Evolutionary conservation across 2,797 vertebrate species (phyloP), one percentile per base, ranked within the genome.

Genomic region (Lerista edwardsae): DNA sequence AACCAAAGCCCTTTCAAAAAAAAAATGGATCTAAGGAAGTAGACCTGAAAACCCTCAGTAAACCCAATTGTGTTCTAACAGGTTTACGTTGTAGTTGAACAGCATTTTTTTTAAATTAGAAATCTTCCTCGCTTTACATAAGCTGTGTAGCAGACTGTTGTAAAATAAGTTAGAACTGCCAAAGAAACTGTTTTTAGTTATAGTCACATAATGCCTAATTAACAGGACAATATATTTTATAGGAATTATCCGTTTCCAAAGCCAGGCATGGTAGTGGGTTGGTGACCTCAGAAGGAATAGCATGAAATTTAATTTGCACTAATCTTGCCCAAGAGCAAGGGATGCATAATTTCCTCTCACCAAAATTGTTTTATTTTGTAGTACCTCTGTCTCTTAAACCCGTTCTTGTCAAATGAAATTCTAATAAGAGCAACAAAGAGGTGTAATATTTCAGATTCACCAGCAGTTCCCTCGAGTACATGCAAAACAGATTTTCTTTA

Each of bases 301-400:
- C 21, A 44, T 80, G 65, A 64, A 89, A 92, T 90, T 91, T 90
- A 90, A 92, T 93, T 91, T 91, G 78, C 71, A 80, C 81, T 91
- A 89, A 91, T 90, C 85, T 87, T 61, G 29, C 71, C 12, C 27
- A 74, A 86, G 76, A 21, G 77, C 41, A 78, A 85, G 87, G 84
- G 91, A 91, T 88, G 86, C 67, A 55, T 68, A 87, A 90, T 74
- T 84, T 71, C 77, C 27, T 86, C 36, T 10, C 6, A 27, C 39
- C n/a, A 67, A 88, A 82, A 89, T 79, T 84, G 83, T 92, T 87
- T 90, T 86, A 80, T 90, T 92, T 78, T 82, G 75, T 15, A 1
- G 68, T 87, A 69, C 84, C 75, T 80, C 75, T 84, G 78, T 75
- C 80, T 88, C 80, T 81, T 88, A 92, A 88, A 93, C 80, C 82